Conservation (phyloP, 1,140 invertebrate species). For the Scaptomyza montana region DNA sequence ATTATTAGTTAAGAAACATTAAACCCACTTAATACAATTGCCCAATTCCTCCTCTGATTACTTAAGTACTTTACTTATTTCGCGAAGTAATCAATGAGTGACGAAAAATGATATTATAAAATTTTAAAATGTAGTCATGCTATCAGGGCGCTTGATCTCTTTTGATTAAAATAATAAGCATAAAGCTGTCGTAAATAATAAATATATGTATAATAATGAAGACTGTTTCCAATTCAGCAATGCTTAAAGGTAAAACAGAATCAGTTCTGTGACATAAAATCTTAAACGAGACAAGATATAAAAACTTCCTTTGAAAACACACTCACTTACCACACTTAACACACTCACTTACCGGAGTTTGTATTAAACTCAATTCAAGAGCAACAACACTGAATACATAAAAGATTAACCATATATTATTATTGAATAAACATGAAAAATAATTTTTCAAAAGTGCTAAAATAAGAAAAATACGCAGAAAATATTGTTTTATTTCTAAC, state of each 20-base stretch:
- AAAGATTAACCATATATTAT: conserved; percentile 46
- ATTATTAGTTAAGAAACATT: conserved; percentile 6
- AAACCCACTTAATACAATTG: conserved; percentile 15
- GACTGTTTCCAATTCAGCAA: conserved; percentile 5
- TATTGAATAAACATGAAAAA: conserved; percentile 45
- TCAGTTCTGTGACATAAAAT: not conserved
- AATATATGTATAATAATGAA: not conserved
- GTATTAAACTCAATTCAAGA: conserved; percentile 39
- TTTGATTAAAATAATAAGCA: not conserved
- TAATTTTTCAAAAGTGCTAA: conserved; percentile 73
- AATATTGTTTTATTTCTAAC: conserved; percentile 37
- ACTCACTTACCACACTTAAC: conserved; percentile 27
- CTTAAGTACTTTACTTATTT: conserved; percentile 6
- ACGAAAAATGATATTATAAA: conserved; percentile 5
- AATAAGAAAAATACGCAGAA: conserved; percentile 43
- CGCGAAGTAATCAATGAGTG: not conserved
- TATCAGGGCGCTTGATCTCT: conserved; percentile 7
- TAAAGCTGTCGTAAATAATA: not conserved
- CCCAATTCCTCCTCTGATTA: conserved; percentile 12
- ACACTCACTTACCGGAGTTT: conserved; percentile 26
- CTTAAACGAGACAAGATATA: conserved; percentile 6
- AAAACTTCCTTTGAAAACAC: conserved; percentile 20
- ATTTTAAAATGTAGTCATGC: conserved; percentile 5
- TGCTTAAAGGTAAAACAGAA: not conserved
- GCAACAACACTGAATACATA: conserved; percentile 60